Base-by-base conservation (phyloP, 2,888 invertebrate species). In the Axea sp. region DNA sequence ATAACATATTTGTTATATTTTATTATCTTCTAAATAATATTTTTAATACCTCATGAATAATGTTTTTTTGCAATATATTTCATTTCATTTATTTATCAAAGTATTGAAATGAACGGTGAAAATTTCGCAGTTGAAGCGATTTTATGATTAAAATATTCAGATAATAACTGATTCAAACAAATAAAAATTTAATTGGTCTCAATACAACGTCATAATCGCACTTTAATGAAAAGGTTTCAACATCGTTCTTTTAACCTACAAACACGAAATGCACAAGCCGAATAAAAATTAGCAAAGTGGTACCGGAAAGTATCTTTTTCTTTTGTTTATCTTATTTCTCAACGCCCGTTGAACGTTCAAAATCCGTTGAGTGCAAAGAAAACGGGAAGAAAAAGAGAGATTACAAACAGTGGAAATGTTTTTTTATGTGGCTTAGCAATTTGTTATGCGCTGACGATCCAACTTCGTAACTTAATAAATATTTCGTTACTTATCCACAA, bases 391-490 rank as follows among this genome's bases (percentile, higher is more conserved):
- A 30, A 41, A 24, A 19, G 22, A 41, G 26, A 15, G 22, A 17
- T 3, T 8, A 8, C 22, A 22, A 45, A n/a, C 47, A 22, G 60
- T 24, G 37, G 26, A 64, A 71, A 73, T 37, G 43, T 26, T 69
- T 75, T n/a, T 73, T 76, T 72, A 71, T 55, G 69, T 22, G 60
- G 35, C 49, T 65, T 57, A 60, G 57, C 62, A 64, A 55, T 74
- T 74, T 60, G 62, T 64, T 74, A 68, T 69, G 51, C 67, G 49
- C 62, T 55, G 67, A 31, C 31, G 59, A 57, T 71, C 37, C 71
- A 31, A 43, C 57, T 62, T 37, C 47, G 60, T 69, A 55, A 62
- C 55, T 24, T 62, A 30, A 43, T 49, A 39, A 39, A 59, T 59
- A 71, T 57, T 43, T 57, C 43, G 53, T 33, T 39, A 41, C 67